Evolutionary conservation across 1,140 invertebrate species (phyloP).

Genomic region (Drosophila funebris): DNA sequence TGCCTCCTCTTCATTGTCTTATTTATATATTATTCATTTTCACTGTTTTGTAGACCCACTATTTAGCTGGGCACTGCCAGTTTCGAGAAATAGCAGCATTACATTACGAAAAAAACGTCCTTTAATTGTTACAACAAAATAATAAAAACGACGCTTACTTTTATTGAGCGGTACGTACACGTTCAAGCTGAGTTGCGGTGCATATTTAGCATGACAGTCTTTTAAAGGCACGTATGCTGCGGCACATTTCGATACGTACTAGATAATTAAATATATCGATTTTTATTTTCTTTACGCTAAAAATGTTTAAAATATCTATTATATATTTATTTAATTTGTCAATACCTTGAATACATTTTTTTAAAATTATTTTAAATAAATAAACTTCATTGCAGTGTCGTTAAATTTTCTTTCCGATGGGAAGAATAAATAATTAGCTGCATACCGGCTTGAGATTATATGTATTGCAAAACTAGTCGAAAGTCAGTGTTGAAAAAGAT

Average conservation of each 20-base stretch:
- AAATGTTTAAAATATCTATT: too few species aligned
- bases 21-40: neutral
- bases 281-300: neutral
- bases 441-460: neutral
- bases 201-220: neutral
- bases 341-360: too few species aligned
- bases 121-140: slow-evolving; percentile 60
- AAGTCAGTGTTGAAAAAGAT: slow-evolving; percentile 1
- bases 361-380: too few species aligned
- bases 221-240: neutral
- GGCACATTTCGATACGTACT: neutral
- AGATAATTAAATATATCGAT: neutral
- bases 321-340: too few species aligned
- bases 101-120: slow-evolving; percentile 49
- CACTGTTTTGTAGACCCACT: neutral
- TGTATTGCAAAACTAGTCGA: slow-evolving; percentile 4
- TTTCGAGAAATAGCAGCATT: slow-evolving; percentile 10
- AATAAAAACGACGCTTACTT: slow-evolving; percentile 63
- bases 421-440: neutral
- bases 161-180: slow-evolving; percentile 34
- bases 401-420: too few species aligned
- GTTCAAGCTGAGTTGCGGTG: slow-evolving; percentile 1
- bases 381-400: too few species aligned
- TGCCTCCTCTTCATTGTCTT: neutral
- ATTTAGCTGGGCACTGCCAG: slow-evolving; percentile 22